These are phyloP conservation scores for Pararge aegeria DNA, from an alignment of 1,140 invertebrate genomes.

Conservation along the genomic window DNA sequence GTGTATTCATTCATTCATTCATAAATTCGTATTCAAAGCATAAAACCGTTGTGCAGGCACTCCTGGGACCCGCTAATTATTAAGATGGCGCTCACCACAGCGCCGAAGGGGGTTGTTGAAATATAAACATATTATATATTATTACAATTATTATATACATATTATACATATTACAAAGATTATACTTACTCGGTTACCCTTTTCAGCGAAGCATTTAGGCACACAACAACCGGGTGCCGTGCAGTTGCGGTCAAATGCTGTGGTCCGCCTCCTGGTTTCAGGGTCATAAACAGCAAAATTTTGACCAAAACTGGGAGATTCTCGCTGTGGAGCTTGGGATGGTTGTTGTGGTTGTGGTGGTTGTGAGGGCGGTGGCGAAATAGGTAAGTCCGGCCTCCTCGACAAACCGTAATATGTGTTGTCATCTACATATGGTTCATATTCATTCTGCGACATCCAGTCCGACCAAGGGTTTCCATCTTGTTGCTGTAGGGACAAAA, in stretches of 20 bases:
- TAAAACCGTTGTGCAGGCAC: too few species aligned
- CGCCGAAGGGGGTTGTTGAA: too few species aligned
- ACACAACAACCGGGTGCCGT: slow-evolving; percentile 84
- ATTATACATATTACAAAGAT: too few species aligned
- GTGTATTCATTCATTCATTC: too few species aligned
- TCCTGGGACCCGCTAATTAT: too few species aligned
- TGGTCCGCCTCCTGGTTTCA: slow-evolving; percentile 79
- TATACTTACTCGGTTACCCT: slow-evolving; percentile 87
- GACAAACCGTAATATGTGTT: slow-evolving; percentile 24
- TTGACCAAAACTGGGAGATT: slow-evolving; percentile 40
- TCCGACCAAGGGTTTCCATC: slow-evolving; percentile 38
- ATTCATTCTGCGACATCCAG: slow-evolving; percentile 25
- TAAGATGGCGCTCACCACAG: too few species aligned
- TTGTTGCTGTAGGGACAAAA: slow-evolving; percentile 44
- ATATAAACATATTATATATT: too few species aligned
- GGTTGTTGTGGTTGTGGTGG: slow-evolving; percentile 31
- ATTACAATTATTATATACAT: too few species aligned
- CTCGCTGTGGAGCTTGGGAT: slow-evolving; percentile 22
- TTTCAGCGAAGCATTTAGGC: slow-evolving; percentile 96
- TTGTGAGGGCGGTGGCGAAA: slow-evolving; percentile 24
- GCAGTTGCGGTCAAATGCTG: slow-evolving; percentile 80
- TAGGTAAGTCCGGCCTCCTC: slow-evolving; percentile 29
- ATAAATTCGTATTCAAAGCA: too few species aligned
- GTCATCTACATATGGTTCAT: slow-evolving; percentile 17
- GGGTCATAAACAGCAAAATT: slow-evolving; percentile 79